A percentile compares a stretch with the other conserved stretches of the same genome.
Evolutionary conservation across 2,888 invertebrate genomes (phyloP).

Genomic region (Drosophila bunnanda): DNA sequence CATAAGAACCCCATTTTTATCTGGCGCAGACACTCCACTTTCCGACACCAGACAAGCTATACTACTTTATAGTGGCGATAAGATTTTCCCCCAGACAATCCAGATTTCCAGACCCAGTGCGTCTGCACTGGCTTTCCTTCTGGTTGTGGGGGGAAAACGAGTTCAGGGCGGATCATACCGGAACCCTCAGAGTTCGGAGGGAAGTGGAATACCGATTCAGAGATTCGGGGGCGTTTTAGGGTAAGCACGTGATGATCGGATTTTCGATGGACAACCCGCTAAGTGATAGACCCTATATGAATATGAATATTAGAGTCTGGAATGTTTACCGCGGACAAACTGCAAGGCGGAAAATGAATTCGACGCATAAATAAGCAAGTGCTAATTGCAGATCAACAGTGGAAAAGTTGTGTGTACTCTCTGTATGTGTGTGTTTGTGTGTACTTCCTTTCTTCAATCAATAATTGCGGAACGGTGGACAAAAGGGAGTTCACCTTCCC

Average conservation of each 20-base stretch:
- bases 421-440: neutral
- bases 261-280: slow-evolving; percentile 25
- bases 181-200: neutral
- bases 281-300: slow-evolving; percentile 22
- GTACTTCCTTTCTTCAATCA: slow-evolving; percentile 28
- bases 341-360: slow-evolving; percentile 42
- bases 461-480: slow-evolving; percentile 27
- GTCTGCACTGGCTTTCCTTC: no score
- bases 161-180: slow-evolving; percentile 17
- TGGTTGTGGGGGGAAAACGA: no score
- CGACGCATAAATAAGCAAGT: slow-evolving; percentile 55
- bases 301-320: neutral
- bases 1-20: slow-evolving; percentile 14
- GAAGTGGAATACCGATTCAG: slow-evolving; percentile 1
- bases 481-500: slow-evolving; percentile 37
- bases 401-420: slow-evolving; percentile 20
- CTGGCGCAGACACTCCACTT: slow-evolving; percentile 18
- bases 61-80: slow-evolving; percentile 14
- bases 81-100: slow-evolving; percentile 21
- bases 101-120: slow-evolving; percentile 13
- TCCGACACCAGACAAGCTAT: slow-evolving; percentile 8
- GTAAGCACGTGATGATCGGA: slow-evolving; percentile 30
- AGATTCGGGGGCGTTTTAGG: slow-evolving; percentile 30
- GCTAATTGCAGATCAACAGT: slow-evolving; percentile 50
- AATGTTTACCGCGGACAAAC: slow-evolving; percentile 21